Conservation (phyloP, 2,888 invertebrate species). For the Teinopalpus imperialis region DNA sequence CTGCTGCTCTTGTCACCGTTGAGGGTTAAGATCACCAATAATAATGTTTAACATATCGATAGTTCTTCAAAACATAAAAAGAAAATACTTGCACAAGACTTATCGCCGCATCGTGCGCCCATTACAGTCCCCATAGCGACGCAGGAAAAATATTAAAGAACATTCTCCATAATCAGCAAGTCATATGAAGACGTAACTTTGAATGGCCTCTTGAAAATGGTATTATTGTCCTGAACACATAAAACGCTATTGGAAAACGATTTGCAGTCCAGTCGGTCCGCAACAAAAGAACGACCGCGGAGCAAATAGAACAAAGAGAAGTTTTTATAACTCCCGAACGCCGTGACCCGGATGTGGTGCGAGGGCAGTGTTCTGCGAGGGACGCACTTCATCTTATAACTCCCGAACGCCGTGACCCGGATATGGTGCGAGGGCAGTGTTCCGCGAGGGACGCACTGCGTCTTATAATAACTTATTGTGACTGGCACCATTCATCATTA, state of each 20-base stretch:
- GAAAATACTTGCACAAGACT: background rate
- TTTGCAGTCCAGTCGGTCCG: slow-evolving; percentile 58
- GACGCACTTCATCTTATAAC: background rate
- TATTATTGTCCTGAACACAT: slow-evolving; percentile 71
- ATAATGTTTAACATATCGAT: no score
- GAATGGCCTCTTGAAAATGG: slow-evolving; percentile 49
- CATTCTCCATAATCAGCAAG: slow-evolving; percentile 34
- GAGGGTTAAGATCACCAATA: no score
- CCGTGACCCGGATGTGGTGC: slow-evolving; percentile 43
- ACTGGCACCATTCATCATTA: background rate
- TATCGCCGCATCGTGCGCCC: no score
- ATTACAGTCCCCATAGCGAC: background rate
- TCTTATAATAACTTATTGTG: slow-evolving; percentile 1
- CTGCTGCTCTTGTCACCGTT: no score
- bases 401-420: no score
- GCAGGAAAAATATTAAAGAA: slow-evolving; percentile 24
- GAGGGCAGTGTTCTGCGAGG: slow-evolving; percentile 30
- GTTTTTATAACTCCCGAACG: slow-evolving; percentile 63
- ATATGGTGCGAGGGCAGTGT: no score
- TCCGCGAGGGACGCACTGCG: no score
- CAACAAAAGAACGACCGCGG: slow-evolving; percentile 38
- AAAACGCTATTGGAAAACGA: slow-evolving; percentile 75
- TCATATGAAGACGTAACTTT: slow-evolving; percentile 35
- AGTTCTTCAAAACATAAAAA: no score
- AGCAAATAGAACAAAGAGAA: slow-evolving; percentile 67